These are phyloP conservation scores for Beaufortia kweichowensis DNA, from an alignment of 2,113 vertebrate species.

Conservation along the genomic window DNA sequence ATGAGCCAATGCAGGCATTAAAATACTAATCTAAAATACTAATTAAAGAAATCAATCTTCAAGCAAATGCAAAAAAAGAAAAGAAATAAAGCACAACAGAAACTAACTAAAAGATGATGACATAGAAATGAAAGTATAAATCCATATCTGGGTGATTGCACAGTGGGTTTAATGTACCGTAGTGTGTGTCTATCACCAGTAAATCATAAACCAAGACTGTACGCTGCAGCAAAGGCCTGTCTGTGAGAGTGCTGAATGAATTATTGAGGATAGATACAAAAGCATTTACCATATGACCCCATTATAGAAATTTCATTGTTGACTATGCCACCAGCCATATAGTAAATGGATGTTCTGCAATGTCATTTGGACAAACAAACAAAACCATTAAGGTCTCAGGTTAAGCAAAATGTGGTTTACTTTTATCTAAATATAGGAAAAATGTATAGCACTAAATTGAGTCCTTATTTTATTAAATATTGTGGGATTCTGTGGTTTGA, in stretches of 20 bases:
- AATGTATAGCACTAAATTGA: background rate
- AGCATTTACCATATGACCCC: constrained; percentile 65
- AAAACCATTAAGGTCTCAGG: background rate
- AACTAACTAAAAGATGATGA: background rate
- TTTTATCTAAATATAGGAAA: background rate
- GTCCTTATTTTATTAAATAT: no score
- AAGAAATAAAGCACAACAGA: background rate
- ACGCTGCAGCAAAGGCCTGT: background rate
- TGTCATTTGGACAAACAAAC: background rate
- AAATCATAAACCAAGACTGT: constrained; percentile 37
- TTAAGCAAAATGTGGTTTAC: background rate
- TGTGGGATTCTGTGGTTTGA: no score
- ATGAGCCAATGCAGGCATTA: background rate
- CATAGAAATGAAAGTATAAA: background rate
- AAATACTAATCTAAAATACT: background rate
- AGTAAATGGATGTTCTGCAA: background rate
- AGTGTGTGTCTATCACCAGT: constrained; percentile 1
- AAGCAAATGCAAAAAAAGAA: background rate
- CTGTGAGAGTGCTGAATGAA: constrained; percentile 33
- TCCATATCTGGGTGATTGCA: constrained; percentile 17
- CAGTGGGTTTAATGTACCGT: constrained; percentile 8
- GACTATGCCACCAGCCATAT: constrained; percentile 72
- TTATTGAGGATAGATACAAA: constrained; percentile 43
- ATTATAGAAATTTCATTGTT: constrained; percentile 81
- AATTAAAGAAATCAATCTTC: constrained; percentile 3